Base-by-base conservation (phyloP, 2,113 vertebrate species). In the Amphiprion ocellaris region DNA sequence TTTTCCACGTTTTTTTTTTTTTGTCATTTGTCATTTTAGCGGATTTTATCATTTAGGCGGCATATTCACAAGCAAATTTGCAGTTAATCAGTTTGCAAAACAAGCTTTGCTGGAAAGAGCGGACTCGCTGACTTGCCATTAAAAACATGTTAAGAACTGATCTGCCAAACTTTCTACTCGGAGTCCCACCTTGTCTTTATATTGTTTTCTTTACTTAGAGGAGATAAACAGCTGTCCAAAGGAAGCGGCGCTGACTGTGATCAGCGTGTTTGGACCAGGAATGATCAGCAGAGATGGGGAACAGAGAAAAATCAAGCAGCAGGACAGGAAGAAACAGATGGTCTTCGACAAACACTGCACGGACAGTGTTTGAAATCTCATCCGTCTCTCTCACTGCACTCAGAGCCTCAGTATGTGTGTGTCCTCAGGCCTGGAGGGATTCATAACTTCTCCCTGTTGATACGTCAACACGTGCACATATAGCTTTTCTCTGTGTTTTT, bases 261-360 rank as follows among this genome's bases (percentile, higher is more conserved):
- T 73, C 64, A 17, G 62, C n/a, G 24, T 87, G 86, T 89, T 90
- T 85, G 62, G 86, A 74, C 52, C 78, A 58, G 71, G 47, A 81
- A 83, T 58, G 71, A 83, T 84, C 79, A 86, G 85, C 77, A 72
- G 79, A 90, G 65, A 82, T 65, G 74, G 69, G 74, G 71, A n/a
- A 44, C 53, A 69, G 71, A 77, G 79, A 71, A 71, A 80, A 87
- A 84, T 54, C 54, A 21, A 86, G 61, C 84, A 84, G 85, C 82
- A 74, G 83, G 84, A 88, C 88, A 93, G 90, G 90, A 91, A 93
- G 92, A 93, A 91, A 87, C 90, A 93, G 91, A 91, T 92, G 89
- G 88, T 88, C 77, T 81, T 86, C 78, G 72, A 87, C 87, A 91
- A 93, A 89, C 87, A 92, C 77, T 73, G 74, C 70, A 53, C 5